Base-by-base conservation (phyloP, 2,113 vertebrate species). In the Chaetodon trifascialis region DNA sequence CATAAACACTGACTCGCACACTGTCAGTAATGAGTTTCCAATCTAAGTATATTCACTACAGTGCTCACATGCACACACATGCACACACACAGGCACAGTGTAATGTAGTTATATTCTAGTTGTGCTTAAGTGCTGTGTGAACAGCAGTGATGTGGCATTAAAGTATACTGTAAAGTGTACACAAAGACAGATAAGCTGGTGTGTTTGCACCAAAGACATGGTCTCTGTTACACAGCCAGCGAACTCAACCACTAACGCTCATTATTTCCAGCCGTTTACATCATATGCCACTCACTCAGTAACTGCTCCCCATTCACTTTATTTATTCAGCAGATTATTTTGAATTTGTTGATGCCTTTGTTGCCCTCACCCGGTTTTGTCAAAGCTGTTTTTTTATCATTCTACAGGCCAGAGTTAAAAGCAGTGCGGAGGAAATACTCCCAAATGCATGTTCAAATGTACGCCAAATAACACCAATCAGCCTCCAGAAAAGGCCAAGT, bases 91-190 rank as follows among this genome's bases (percentile, higher is more conserved):
- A 38, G 23, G 52, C 56, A 55, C 34, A 60, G 86, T 80, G 62
- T 75, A 76, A 73, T 80, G 83, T 73, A 76, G 66, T 74, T 67
- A 64, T 40, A 79, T 46, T 68, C 56, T 46, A 42, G 68, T 76
- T 89, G 78, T 81, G 86, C 85, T 89, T 90, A 91, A 30, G 91
- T 92, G 89, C 84, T 75, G 78, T 90, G 90, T 93, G 87, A 92
- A 88, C 84, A 51, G 69, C 88, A 90, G 90, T 92, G 90, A 92
- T 88, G 73, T 81, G 85, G 82, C 86, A 76, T 90, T 72, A 82
- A 77, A 11, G 42, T 65, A 73, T 58, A 83, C 42, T 78, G 46
- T 75, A 87, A 82, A 85, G 1, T 17, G 56, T 52, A 75, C 71
- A 76, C 79, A 52, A 52, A 84, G 59, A 63, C 15, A 25, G 52